Base-by-base conservation (phyloP, 1,140 invertebrate species). In the Diabrotica undecimpunctata region DNA sequence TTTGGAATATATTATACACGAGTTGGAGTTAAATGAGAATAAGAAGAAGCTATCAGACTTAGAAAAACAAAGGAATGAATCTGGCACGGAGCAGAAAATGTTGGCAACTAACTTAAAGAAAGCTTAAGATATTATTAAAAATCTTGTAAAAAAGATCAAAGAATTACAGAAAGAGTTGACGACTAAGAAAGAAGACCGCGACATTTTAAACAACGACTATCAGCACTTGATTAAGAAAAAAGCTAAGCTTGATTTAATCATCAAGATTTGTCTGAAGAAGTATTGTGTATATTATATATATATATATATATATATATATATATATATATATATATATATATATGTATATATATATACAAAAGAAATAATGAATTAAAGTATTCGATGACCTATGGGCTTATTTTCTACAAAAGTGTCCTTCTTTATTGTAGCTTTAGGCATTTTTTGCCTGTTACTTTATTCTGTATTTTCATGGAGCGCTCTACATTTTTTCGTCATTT, bases 1-100 rank as follows among this genome's bases (percentile, higher is more conserved):
- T 46, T 79, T 99, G 4, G 98, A 99, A 77, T 99, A 98, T 78
- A 98, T 97, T 25, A 98, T 99, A 78, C 95, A 98, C 76, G 96
- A 99, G 78, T 88, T 95, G 51, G 97, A 99, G 78, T 84, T 97
- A 25, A 94, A 95, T 78, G 96, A 99, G 70, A 95, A 95, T 39
- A 89, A 93, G 66, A 91, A 91, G 71, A 97, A 98, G 76, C 81
- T 98, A 0, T 93, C 96, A 66, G 96, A 98, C 39, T 82, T 98
- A 61, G 92, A 97, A 77, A 86, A 89, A 65, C 88, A 91, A 71
- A 82, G 95, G 38, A 92, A 94, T 67, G 94, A 93, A 68, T 96
- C 93, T 70, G 94, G 95, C 5, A 90, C 90, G 68, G 91, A 94
- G 69, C 93, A 96, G 74, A 93, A 96, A 71, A 89, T 90, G 73